Conservation (phyloP, 1,140 invertebrate species). For the Mercenaria mercenaria region DNA sequence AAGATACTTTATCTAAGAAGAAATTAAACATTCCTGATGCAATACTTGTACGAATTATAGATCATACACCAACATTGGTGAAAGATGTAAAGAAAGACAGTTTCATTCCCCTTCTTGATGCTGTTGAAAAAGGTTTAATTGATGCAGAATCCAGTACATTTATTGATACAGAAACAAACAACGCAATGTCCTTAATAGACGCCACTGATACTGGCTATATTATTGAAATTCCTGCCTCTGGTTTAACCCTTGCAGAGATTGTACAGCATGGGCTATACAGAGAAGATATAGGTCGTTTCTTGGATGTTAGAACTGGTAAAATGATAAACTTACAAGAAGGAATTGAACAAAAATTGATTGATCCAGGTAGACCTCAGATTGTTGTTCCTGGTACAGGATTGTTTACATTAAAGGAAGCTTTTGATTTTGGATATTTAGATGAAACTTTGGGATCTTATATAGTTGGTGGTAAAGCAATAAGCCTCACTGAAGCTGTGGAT, state of each 20-base stretch:
- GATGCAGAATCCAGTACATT: constrained; percentile 90
- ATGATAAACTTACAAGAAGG: constrained; percentile 42
- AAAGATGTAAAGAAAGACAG: constrained; percentile 74
- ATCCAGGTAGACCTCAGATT: constrained; percentile 46
- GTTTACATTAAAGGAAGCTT: constrained; percentile 54
- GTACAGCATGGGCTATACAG: constrained; percentile 76
- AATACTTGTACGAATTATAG: constrained; percentile 52
- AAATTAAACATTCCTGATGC: constrained; percentile 81
- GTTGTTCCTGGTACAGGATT: constrained; percentile 57
- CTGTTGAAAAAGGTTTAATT: constrained; percentile 93
- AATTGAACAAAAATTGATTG: constrained; percentile 60
- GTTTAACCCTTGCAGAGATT: constrained; percentile 73
- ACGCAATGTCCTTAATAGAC: constrained; percentile 87
- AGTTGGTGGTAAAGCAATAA: constrained; percentile 45
- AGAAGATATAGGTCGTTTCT: constrained; percentile 49
- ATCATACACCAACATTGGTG: constrained; percentile 60
- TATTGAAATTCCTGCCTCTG: constrained; percentile 69
- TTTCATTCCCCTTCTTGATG: constrained; percentile 92
- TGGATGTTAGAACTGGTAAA: constrained; percentile 57
- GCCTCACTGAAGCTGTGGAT: constrained; percentile 54
- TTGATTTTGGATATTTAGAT: constrained; percentile 48
- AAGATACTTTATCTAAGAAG: constrained; percentile 89
- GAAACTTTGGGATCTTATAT: constrained; percentile 66
- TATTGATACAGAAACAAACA: constrained; percentile 92
- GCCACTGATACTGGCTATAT: constrained; percentile 87